These are phyloP conservation scores for Threskiornis aethiopicus DNA, from an alignment of 2,797 vertebrate genomes.

Conservation along the genomic window DNA sequence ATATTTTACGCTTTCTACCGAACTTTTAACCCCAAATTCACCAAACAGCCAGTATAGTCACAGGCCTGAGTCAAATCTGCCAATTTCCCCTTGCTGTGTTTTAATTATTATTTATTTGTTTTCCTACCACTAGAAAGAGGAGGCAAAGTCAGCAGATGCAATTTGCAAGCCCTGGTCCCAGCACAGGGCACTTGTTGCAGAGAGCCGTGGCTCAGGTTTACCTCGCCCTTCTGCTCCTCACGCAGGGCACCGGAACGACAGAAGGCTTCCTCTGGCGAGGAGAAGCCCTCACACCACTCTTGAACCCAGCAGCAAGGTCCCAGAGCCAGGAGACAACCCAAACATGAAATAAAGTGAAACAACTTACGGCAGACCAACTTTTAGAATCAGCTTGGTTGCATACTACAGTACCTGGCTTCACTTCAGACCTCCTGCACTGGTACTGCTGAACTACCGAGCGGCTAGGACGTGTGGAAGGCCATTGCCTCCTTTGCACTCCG, in stretches of 20 bases:
- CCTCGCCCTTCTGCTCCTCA: neutral
- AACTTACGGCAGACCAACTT: fast-evolving
- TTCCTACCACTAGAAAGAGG: neutral
- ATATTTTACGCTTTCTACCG: neutral
- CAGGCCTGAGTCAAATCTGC: neutral
- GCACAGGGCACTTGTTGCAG: too few species aligned
- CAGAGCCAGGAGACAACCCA: neutral
- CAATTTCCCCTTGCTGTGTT: neutral
- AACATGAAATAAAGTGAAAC: fast-evolving
- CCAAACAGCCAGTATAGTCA: neutral
- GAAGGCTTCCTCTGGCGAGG: fast-evolving
- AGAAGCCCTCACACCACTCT: neutral
- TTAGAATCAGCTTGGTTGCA: neutral
- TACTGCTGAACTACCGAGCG: neutral
- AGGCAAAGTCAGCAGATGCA: neutral
- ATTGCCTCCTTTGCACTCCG: neutral
- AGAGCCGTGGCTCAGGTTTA: fast-evolving
- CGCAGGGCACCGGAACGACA: fast-evolving
- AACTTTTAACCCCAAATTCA: neutral
- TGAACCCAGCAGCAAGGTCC: too few species aligned
- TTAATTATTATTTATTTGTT: neutral
- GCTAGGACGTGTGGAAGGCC: fast-evolving
- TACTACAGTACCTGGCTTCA: neutral
- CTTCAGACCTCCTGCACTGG: neutral
- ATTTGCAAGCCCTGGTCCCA: neutral